A percentile compares a stretch with the other conserved stretches of the same genome.
These are phyloP conservation scores for Rhynchonycteris naso DNA, from an alignment of 2,797 vertebrate genomes.

Conservation along the genomic window DNA sequence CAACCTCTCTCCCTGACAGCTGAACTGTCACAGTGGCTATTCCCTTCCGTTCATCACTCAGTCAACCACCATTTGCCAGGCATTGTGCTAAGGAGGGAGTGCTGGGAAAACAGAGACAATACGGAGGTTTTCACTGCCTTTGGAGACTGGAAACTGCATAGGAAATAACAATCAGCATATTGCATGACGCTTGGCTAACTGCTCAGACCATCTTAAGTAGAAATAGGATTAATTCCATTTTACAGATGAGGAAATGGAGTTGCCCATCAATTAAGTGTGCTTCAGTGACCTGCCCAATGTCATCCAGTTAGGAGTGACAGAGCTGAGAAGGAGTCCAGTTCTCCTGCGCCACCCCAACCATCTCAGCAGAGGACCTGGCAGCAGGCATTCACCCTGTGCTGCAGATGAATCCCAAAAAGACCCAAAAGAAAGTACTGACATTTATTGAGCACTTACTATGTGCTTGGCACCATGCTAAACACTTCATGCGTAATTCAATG, in stretches of 20 bases:
- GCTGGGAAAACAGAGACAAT: neutral
- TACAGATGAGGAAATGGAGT: neutral
- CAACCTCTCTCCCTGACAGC: neutral
- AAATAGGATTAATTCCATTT: neutral
- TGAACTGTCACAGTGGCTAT: fast-evolving
- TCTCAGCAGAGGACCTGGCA: neutral
- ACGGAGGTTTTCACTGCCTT: neutral
- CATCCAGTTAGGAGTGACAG: neutral
- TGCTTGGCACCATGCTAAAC: neutral
- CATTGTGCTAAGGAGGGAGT: too few relatives aligned
- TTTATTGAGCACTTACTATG: neutral
- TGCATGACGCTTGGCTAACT: neutral
- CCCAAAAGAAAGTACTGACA: neutral
- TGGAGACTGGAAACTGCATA: neutral
- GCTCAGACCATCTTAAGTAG: neutral
- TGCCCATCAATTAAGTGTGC: neutral
- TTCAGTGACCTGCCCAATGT: neutral
- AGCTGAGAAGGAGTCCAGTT: neutral
- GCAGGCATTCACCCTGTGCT: neutral
- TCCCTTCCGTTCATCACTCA: neutral
- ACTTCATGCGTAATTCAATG: neutral
- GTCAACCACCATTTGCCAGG: neutral
- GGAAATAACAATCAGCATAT: neutral
- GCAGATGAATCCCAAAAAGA: neutral
- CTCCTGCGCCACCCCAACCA: neutral